phyloP scores from a whole-genome alignment of 1,140 invertebrate species.

The Pogonomyrmex barbatus region DNA sequence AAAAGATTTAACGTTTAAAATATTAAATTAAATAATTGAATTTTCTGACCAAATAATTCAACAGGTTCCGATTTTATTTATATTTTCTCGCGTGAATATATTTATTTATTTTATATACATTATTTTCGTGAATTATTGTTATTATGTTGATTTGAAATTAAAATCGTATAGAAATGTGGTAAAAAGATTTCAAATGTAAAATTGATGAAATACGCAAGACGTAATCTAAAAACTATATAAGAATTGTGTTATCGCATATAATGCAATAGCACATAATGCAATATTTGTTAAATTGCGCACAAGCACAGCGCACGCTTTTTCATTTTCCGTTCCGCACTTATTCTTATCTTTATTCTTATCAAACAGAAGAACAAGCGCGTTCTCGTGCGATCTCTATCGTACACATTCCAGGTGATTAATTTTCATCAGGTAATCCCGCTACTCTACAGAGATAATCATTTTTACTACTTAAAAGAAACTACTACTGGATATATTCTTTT shows the following conservation, averaged over 20 bases:
- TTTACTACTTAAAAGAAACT: not conserved
- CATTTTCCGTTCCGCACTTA: not conserved
- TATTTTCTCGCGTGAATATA: not conserved
- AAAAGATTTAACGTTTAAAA: not conserved
- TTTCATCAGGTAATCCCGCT: slow-evolving; percentile 1
- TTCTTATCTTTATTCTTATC: slow-evolving; percentile 34
- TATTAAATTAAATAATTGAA: too few species aligned
- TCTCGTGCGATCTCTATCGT: not conserved
- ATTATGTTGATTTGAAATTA: not conserved
- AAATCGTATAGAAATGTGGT: not conserved
- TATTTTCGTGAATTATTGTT: not conserved
- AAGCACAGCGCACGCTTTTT: not conserved
- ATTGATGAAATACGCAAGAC: not conserved
- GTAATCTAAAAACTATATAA: too few species aligned
- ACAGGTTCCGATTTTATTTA: not conserved
- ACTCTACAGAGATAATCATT: not conserved
- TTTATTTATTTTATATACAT: not conserved
- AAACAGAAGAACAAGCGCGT: not conserved
- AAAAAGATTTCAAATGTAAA: not conserved
- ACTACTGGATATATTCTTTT: not conserved
- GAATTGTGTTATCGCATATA: not conserved
- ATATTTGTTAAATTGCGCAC: not conserved
- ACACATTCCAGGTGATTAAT: not conserved
- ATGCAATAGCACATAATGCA: not conserved
- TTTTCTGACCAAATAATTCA: too few species aligned